phyloP scores from a whole-genome alignment of 2,888 invertebrate genomes.

The Chorisops tibialis region DNA sequence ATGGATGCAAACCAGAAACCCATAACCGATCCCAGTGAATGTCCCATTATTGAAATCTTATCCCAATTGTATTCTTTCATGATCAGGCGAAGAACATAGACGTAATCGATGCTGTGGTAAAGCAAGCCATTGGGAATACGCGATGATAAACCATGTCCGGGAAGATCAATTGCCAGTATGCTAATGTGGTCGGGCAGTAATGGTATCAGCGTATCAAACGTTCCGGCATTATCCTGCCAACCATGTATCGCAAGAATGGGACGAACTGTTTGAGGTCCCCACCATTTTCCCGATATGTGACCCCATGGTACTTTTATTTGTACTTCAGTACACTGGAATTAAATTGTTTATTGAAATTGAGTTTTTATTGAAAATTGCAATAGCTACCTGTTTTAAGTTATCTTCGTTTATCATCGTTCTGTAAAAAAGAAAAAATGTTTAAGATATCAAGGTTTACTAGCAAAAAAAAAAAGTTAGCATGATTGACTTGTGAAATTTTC shows the following conservation, averaged over 20 bases:
- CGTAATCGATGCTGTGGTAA: slow-evolving; percentile 49
- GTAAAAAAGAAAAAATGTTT: too few relatives aligned
- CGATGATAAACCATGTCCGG: slow-evolving; percentile 70
- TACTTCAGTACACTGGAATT: slow-evolving; percentile 59
- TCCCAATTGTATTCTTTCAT: slow-evolving; percentile 67
- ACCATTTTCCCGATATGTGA: slow-evolving; percentile 65
- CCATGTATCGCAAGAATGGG: slow-evolving; percentile 81
- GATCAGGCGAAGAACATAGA: slow-evolving; percentile 57
- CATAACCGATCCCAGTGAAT: slow-evolving; percentile 66
- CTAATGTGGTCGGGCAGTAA: slow-evolving; percentile 55
- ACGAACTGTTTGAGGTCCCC: slow-evolving; percentile 69
- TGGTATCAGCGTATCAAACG: slow-evolving; percentile 67
- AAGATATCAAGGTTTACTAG: too few relatives aligned
- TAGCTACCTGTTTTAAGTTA: too few relatives aligned
- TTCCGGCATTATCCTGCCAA: slow-evolving; percentile 76
- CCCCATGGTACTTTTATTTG: slow-evolving; percentile 68
- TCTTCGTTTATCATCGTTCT: too few relatives aligned
- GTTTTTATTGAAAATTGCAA: too few relatives aligned
- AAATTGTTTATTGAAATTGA: too few relatives aligned
- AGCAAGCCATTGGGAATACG: slow-evolving; percentile 61
- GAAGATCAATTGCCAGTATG: slow-evolving; percentile 64
- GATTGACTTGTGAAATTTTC: too few relatives aligned
- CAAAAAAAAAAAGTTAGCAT: too few relatives aligned
- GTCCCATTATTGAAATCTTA: slow-evolving; percentile 64
- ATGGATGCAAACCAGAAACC: slow-evolving; percentile 61